Conservation (phyloP, 2,113 vertebrate species). For the Dissostichus mawsoni region DNA sequence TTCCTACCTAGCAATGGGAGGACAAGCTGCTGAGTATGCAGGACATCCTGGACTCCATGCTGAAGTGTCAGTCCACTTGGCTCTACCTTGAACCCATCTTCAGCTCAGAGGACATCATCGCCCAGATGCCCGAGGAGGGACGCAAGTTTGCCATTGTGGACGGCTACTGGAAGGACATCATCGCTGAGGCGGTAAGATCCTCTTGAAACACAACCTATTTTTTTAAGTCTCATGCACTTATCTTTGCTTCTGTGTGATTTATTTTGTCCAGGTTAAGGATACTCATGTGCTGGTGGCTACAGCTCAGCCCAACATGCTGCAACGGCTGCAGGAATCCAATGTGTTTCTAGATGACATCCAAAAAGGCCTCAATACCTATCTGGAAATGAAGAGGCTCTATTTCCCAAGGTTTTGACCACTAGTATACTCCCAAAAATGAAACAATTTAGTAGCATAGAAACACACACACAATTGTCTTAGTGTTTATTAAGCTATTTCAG, state of each 20-base stretch:
- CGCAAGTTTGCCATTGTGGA: constrained; percentile 90
- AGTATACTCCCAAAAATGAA: no score
- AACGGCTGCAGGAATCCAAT: constrained; percentile 90
- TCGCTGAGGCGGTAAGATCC: constrained; percentile 85
- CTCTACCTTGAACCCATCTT: constrained; percentile 95
- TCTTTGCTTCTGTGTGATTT: neutral
- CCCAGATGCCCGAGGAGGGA: constrained; percentile 95
- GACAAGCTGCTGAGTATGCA: constrained; percentile 88
- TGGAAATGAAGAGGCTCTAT: constrained; percentile 93
- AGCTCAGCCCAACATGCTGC: constrained; percentile 84
- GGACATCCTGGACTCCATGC: constrained; percentile 90
- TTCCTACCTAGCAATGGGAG: constrained; percentile 87
- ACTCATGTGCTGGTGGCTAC: constrained; percentile 84
- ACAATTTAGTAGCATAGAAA: no score
- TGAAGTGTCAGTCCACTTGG: constrained; percentile 92
- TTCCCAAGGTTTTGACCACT: constrained; percentile 88
- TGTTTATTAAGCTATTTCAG: neutral
- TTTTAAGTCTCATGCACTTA: neutral
- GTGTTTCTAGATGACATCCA: constrained; percentile 90
- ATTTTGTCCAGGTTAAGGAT: constrained; percentile 73
- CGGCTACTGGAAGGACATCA: constrained; percentile 89
- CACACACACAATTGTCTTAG: no score
- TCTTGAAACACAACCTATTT: neutral
- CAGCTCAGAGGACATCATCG: constrained; percentile 93
- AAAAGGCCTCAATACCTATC: constrained; percentile 90